Conservation (phyloP, 2,888 invertebrate species). For the Heliconius sara region DNA sequence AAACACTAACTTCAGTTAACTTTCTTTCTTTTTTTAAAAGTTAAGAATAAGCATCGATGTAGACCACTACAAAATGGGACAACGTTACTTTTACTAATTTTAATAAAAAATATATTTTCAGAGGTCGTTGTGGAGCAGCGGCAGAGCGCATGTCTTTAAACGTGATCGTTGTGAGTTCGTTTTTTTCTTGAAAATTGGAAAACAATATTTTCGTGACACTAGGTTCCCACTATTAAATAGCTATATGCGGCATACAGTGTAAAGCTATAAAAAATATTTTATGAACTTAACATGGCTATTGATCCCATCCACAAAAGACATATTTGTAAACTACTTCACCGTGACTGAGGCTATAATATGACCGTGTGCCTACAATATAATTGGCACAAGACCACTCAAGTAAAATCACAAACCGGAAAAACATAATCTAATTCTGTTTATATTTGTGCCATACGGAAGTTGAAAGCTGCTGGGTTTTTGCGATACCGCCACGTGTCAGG, state of each 20-base stretch:
- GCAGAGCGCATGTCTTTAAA: too few species aligned
- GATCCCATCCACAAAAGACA: slow-evolving; percentile 2
- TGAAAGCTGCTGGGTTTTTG: slow-evolving; percentile 75
- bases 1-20: too few species aligned
- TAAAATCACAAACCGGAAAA: slow-evolving; percentile 78
- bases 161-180: too few species aligned
- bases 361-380: slow-evolving; percentile 50
- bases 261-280: background rate
- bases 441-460: slow-evolving; percentile 79
- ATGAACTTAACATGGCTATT: background rate
- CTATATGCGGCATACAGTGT: background rate
- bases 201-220: too few species aligned
- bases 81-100: too few species aligned
- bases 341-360: background rate
- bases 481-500: slow-evolving; percentile 81
- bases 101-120: too few species aligned
- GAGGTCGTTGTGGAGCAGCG: too few species aligned
- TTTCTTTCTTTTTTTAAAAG: too few species aligned
- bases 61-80: background rate
- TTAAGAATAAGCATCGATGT: background rate
- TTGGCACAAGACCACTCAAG: slow-evolving; percentile 73
- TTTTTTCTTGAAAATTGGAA: too few species aligned
- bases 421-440: slow-evolving; percentile 81
- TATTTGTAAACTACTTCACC: slow-evolving; percentile 23
- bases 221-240: too few species aligned